Base-by-base conservation (phyloP, 2,797 vertebrate genomes). In the Lepilemur ruficaudatus region DNA sequence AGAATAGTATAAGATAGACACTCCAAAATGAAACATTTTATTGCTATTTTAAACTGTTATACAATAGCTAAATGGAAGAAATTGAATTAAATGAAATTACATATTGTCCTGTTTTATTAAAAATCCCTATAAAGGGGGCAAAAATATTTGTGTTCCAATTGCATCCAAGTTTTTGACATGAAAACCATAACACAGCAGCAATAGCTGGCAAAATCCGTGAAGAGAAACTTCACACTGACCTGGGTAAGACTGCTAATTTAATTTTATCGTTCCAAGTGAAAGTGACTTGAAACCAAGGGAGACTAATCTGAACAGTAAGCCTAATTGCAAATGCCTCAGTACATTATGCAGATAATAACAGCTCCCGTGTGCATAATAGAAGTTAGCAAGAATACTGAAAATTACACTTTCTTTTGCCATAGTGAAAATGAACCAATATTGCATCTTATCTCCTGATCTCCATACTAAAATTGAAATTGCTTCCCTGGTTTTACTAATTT, bases 271-370 rank as follows among this genome's bases (percentile, higher is more conserved):
- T 97, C 98, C 96, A 97, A 98, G 78, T 97, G 95, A 98, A 98
- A 98, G 96, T 89, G 78, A 97, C 96, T 98, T 96, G 96, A 98
- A 98, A 90, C 90, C 92, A 95, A 97, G 96, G 96, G 97, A 98
- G 95, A 98, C 93, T 97, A 97, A 98, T 98, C 97, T 96, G 95
- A 98, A 97, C 95, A 94, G 96, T 93, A 97, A 97, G 95, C 91
- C 95, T 98, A 98, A 98, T 97, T 98, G 96, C 94, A 96, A 97
- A 98, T 96, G 95, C 92, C 83, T 97, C 96, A 97, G 95, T 97
- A 98, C 91, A 97, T 98, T 98, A 97, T 97, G 95, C 94, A 98
- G 96, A 98, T 98, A 98, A 98, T 97, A 98, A 94, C 75, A 82
- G 78, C 94, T 98, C 97, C 97, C 91, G 0, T 81, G 96, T 95